Percentiles rank a stretch among this genome's conserved stretches.
phyloP scores from a whole-genome alignment of 2,797 vertebrate species.

The Champsocephalus esox region DNA sequence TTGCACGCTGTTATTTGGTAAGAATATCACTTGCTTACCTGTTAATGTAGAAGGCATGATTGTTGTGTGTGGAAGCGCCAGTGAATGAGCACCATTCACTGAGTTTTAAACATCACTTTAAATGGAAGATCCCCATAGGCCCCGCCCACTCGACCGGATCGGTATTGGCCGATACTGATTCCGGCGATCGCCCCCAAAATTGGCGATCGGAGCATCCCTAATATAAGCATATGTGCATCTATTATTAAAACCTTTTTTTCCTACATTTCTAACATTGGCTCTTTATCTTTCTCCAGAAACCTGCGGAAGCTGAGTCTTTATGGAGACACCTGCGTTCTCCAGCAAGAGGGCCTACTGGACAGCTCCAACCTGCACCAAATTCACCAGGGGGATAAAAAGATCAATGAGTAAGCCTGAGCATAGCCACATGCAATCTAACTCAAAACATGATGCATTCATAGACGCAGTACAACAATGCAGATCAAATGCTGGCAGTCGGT shows the following conservation, averaged over 20 bases:
- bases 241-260: neutral
- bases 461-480: no score
- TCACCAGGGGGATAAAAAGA: conserved; percentile 95
- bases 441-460: no score
- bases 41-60: neutral
- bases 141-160: no score
- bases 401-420: conserved; percentile 90
- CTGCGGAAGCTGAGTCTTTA: conserved; percentile 96
- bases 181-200: no score
- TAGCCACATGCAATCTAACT: neutral
- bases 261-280: neutral
- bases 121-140: no score
- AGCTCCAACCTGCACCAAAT: conserved; percentile 93
- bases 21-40: neutral
- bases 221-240: neutral
- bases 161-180: no score
- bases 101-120: no score
- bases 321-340: conserved; percentile 94
- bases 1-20: neutral
- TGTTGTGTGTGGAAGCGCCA: no score
- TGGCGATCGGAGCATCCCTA: no score
- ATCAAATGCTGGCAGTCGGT: no score
- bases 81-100: no score
- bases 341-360: conserved; percentile 93
- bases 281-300: conserved; percentile 84